phyloP scores from a whole-genome alignment of 2,113 vertebrate genomes.

The Calidris pugnax region DNA sequence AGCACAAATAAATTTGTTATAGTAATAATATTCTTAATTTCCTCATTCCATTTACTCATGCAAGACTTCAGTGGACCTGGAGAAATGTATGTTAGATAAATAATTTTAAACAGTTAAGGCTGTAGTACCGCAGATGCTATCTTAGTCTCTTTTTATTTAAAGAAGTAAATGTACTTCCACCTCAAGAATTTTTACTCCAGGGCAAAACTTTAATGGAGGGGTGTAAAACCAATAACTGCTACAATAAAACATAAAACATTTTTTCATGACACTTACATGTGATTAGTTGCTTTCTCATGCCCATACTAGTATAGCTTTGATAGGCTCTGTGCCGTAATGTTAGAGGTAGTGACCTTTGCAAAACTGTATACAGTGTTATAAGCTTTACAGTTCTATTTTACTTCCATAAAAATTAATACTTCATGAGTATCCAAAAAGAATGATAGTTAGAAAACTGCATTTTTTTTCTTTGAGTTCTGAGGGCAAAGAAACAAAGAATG shows the following conservation, averaged over 20 bases:
- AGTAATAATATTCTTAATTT: background rate
- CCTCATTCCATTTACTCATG: background rate
- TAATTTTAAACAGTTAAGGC: background rate
- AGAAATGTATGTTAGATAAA: background rate
- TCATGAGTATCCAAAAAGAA: background rate
- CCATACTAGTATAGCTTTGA: constrained; percentile 7
- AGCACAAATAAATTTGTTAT: background rate
- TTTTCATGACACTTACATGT: constrained; percentile 63
- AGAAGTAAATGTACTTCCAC: constrained; percentile 26
- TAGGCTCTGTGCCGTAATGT: constrained; percentile 10
- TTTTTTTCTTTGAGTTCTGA: background rate
- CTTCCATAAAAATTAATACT: background rate
- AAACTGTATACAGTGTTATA: background rate
- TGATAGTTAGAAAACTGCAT: background rate
- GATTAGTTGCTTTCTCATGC: constrained; percentile 61
- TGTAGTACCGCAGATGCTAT: background rate
- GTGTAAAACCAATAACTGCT: constrained; percentile 59
- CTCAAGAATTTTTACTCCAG: constrained; percentile 56
- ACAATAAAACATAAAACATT: constrained; percentile 56
- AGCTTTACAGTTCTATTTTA: background rate
- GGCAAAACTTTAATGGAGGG: constrained; percentile 22
- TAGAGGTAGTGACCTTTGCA: constrained; percentile 26
- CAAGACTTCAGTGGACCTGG: background rate
- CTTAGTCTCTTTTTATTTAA: constrained; percentile 12
- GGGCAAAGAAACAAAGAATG: background rate